A percentile compares a stretch with the other conserved stretches of the same genome.
Conservation (phyloP, 2,113 vertebrate species). For the Syngnathus scovelli region DNA sequence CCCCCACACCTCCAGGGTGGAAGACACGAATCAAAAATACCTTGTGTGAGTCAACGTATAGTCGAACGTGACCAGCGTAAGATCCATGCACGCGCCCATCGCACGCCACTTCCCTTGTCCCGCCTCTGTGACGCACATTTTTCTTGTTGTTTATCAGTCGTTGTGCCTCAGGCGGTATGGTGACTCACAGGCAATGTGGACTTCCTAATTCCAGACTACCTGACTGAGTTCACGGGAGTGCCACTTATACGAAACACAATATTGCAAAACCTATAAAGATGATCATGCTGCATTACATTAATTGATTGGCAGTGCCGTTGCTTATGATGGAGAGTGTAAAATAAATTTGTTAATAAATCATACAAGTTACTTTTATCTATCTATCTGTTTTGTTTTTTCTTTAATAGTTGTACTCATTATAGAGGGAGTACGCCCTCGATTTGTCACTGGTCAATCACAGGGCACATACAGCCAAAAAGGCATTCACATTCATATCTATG, state of each 20-base stretch:
- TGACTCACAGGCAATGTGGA: constrained; percentile 19
- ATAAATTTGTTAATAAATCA: too few species aligned
- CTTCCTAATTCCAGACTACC: constrained; percentile 30
- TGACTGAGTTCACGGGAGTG: constrained; percentile 5
- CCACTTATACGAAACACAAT: neutral
- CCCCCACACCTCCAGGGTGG: constrained; percentile 25
- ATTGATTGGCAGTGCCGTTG: too few species aligned
- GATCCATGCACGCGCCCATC: constrained; percentile 23
- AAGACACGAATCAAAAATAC: constrained; percentile 8
- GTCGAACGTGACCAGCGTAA: constrained; percentile 32
- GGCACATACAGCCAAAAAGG: neutral
- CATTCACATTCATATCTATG: neutral
- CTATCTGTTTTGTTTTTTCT: too few species aligned
- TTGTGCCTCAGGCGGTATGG: constrained; percentile 11
- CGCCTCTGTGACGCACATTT: constrained; percentile 33
- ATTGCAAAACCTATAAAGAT: neutral
- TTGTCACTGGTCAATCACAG: neutral
- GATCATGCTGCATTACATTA: neutral
- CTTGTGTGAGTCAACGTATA: constrained; percentile 33
- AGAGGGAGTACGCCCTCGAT: too few species aligned
- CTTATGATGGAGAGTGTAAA: too few species aligned
- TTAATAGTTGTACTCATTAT: too few species aligned
- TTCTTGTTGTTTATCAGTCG: constrained; percentile 29
- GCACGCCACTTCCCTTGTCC: constrained; percentile 14
- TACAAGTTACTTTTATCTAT: too few species aligned